phyloP scores from a whole-genome alignment of 2,888 invertebrate genomes.

The Seira musarum region DNA sequence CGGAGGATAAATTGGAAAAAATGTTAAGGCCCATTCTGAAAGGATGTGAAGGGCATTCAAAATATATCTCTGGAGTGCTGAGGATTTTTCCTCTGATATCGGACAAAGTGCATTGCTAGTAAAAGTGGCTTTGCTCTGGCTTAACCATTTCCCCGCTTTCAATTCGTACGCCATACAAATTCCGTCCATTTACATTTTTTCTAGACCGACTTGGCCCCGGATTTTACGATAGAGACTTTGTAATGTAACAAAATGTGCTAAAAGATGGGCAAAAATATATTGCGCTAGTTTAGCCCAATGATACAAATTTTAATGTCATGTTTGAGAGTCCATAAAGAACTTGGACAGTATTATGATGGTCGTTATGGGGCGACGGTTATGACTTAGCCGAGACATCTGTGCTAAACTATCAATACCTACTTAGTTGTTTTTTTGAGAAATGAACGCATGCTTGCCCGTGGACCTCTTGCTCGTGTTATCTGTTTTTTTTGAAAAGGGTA shows the following conservation, averaged over 20 bases:
- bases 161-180: no score
- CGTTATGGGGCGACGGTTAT: constrained; percentile 44
- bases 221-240: not conserved
- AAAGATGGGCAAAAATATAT: not conserved
- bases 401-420: constrained; percentile 10
- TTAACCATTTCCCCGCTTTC: no score
- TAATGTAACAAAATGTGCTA: not conserved
- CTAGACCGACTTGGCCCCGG: not conserved
- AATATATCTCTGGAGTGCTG: not conserved
- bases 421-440: not conserved
- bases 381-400: constrained; percentile 32
- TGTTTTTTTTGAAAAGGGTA: no score
- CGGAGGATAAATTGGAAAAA: not conserved
- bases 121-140: no score
- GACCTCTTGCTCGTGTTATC: no score
- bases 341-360: constrained; percentile 49
- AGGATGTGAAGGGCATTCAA: no score
- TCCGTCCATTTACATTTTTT: not conserved
- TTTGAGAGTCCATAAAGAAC: constrained; percentile 49
- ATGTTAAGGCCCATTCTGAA: not conserved
- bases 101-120: no score
- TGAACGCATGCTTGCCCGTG: no score
- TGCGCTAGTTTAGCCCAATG: constrained; percentile 15
- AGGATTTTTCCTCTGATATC: not conserved
- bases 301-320: constrained; percentile 55